Evolutionary conservation across 2,113 vertebrate species (phyloP), one percentile per base, ranked within the genome.

Genomic region (Crypturellus undulatus): DNA sequence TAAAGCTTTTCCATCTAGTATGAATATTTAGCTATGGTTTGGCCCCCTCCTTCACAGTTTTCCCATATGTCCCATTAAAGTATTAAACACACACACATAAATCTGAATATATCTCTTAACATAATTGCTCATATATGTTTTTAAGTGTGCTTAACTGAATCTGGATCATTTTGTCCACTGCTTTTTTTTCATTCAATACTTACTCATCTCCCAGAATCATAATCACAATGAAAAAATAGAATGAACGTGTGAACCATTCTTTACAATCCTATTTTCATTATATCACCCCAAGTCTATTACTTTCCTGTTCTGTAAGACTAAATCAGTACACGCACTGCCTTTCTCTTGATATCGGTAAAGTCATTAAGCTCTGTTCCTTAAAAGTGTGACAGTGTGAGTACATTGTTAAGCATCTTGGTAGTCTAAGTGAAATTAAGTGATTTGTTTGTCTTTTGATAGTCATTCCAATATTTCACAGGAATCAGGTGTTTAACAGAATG

Each of bases 371-470:
- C 16, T 67, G 0, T 79, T 84, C 85, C 69, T 89, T 79, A 65
- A 65, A 92, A 86, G 3, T 21, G 4, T 3, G 5, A 24, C 83
- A 85, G 4, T 26, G 38, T 63, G 45, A 91, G 38, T 51, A 83
- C 36, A 62, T 3, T 15, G 10, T 43, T 92, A 51, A 56, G 56
- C 3, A 45, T 76, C 63, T 87, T 87, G 70, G 40, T 22, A 65
- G 40, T 19, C 5, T 82, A 42, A 84, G 43, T 81, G 60, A 94
- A 92, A 86, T 86, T 59, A 64, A 60, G 20, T n/a, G 18, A 64
- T 91, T 82, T 86, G 49, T 91, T 95, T 95, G 70, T 58, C 42
- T 80, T 92, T 84, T 91, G 54, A 91, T 82, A 95, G 78, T 84
- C 36, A 67, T 95, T 93, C 24, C 75, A 92, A 38, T 79, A 90